Base-by-base conservation (phyloP, 2,113 vertebrate species). In the Ploceus nigricollis region DNA sequence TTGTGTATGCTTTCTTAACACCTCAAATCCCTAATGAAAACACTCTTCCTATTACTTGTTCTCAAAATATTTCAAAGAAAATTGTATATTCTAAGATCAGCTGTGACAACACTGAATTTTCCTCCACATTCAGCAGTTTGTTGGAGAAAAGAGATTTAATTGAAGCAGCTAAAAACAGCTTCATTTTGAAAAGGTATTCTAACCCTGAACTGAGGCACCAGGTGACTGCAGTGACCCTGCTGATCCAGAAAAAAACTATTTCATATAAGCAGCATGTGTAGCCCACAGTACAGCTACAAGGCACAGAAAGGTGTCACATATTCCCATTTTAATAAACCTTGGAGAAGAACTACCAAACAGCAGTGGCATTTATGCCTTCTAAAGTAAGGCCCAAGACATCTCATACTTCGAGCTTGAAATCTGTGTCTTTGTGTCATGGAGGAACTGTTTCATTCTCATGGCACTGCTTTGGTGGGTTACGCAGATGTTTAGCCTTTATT, bases 391-490 rank as follows among this genome's bases (percentile, higher is more conserved):
- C 15, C 25, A 54, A 28, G 14, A 51, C 5, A 68, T 35, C 64
- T 68, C 20, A 4, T 11, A 68, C 11, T 48, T 61, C 2, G 10
- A 92, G 31, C 28, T 28, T 48, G 66, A 90, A 82, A 65, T 7
- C 5, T 10, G 7, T 18, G 9, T 31, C n/a, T 30, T 51, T n/a
- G 15, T 24, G 24, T 24, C 45, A 33, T 1, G 21, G 30, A 70
- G 24, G 39, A 88, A 23, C 11, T 5, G 0, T 11, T 75, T 20
- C 7, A 19, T 22, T n/a, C 60, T 28, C 44, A 31, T 0, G 2
- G 42, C 35, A 22, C 39, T 54, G 30, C 39, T 66, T 6, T 18
- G 9, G 11, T 18, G 25, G 27, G 8, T 28, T 30, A 25, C 22
- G n/a, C 20, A 60, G 20, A 35, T 17, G 12, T 35, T 50, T 9